A percentile compares a stretch with the other conserved stretches of the same genome.
phyloP scores from a whole-genome alignment of 2,888 invertebrate species.

The Tinea trinotella region DNA sequence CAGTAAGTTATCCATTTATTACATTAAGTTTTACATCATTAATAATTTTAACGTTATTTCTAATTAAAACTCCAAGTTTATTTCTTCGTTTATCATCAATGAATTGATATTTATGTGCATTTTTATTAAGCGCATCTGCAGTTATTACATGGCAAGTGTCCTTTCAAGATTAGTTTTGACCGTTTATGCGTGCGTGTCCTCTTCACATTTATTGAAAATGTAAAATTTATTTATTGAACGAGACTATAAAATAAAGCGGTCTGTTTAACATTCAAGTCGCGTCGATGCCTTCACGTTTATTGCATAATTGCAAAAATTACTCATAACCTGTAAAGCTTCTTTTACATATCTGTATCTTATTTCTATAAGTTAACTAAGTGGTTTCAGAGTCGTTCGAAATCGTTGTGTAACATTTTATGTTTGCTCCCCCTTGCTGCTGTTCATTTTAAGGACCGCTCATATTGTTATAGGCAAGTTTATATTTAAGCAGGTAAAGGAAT shows the following conservation, averaged over 20 bases:
- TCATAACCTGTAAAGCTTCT: constrained; percentile 12
- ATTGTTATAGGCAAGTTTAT: constrained; percentile 37
- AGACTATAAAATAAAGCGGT: constrained; percentile 57
- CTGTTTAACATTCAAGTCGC: constrained; percentile 43
- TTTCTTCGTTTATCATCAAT: constrained; percentile 13
- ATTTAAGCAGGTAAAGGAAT: constrained; percentile 53
- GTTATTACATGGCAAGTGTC: constrained; percentile 47
- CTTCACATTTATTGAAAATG: constrained; percentile 16
- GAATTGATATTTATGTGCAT: constrained; percentile 15
- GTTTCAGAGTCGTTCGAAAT: constrained; percentile 4
- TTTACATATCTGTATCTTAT: constrained; percentile 4
- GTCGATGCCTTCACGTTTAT: constrained; percentile 4
- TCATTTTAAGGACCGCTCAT: constrained; percentile 7
- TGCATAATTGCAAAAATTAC: constrained; percentile 43
- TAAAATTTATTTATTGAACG: constrained; percentile 46
- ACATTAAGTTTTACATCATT: not conserved
- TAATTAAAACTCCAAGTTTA: constrained; percentile 1
- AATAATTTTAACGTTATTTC: not conserved
- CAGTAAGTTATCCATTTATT: constrained; percentile 45
- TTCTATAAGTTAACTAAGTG: constrained; percentile 5
- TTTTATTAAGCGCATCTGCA: constrained; percentile 17
- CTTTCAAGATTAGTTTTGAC: constrained; percentile 32
- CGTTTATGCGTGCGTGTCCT: constrained; percentile 11
- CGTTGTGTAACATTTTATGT: not conserved
- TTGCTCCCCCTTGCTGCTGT: not conserved